Conservation (phyloP, 2,888 invertebrate species). For the Thecocarcelia acutangulata region DNA sequence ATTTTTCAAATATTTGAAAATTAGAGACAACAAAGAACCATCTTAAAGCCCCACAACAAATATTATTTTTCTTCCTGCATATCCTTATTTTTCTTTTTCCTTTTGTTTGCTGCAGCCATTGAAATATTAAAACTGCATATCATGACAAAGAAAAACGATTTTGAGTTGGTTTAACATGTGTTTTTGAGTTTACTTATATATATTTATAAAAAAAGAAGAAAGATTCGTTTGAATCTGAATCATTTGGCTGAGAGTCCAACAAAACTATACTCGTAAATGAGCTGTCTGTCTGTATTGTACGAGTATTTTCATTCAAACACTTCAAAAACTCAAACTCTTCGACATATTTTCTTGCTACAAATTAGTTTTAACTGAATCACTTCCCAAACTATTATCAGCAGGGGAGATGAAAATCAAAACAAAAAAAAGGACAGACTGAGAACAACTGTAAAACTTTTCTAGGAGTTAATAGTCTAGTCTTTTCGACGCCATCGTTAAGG, state of each 20-base stretch:
- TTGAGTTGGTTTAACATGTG: conserved; percentile 39
- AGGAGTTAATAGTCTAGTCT: conserved; percentile 66
- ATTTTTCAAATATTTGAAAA: neutral
- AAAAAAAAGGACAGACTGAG: no score
- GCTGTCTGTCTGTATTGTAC: no score
- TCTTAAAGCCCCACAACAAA: conserved; percentile 19
- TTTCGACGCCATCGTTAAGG: conserved; percentile 56
- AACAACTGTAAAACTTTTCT: conserved; percentile 54
- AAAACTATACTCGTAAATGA: neutral
- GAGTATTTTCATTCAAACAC: neutral
- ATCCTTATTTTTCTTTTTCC: no score
- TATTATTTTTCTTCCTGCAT: neutral
- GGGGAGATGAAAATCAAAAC: neutral
- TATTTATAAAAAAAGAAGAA: neutral
- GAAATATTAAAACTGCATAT: conserved; percentile 21
- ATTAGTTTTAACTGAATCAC: conserved; percentile 22
- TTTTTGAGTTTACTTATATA: conserved; percentile 14
- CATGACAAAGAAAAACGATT: conserved; percentile 55
- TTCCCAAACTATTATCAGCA: conserved; percentile 28
- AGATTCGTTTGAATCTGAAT: conserved; percentile 36
- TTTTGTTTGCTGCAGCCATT: conserved; percentile 23
- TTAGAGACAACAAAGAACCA: conserved; percentile 51
- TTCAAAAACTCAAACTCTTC: conserved; percentile 20
- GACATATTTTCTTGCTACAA: neutral
- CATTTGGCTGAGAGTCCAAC: conserved; percentile 1